Conservation (phyloP, 2,113 vertebrate genomes). For the Abramis brama region DNA sequence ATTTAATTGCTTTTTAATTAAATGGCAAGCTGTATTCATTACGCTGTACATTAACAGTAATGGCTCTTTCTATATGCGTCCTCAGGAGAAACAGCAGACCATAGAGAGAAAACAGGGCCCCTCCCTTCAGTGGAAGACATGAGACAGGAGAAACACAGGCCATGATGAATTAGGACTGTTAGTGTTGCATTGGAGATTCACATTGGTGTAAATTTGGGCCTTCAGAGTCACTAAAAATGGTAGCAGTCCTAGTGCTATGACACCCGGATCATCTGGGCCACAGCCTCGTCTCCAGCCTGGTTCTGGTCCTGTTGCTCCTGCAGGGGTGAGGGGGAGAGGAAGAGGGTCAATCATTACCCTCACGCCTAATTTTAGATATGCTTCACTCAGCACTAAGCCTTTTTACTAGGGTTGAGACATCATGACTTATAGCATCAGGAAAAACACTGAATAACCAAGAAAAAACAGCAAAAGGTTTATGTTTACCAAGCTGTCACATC, state of each 20-base stretch:
- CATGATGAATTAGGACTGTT: conserved; percentile 12
- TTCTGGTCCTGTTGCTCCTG: conserved; percentile 79
- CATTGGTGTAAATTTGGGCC: conserved; percentile 6
- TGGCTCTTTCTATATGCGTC: neutral
- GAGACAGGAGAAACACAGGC: neutral
- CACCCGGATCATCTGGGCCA: conserved; percentile 94
- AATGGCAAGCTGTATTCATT: conserved; percentile 10
- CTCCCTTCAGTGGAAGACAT: neutral
- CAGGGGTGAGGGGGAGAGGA: conserved; percentile 39
- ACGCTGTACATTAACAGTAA: conserved; percentile 19
- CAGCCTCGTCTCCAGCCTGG: conserved; percentile 87
- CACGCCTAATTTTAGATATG: conserved; percentile 14
- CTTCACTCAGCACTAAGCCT: conserved; percentile 20
- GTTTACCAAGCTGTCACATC: conserved; percentile 2
- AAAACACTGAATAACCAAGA: conserved; percentile 25
- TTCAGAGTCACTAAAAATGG: conserved; percentile 22
- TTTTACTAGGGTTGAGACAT: neutral
- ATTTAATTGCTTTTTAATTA: conserved; percentile 5
- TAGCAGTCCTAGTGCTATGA: conserved; percentile 77
- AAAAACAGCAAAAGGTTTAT: conserved; percentile 16
- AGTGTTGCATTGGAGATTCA: conserved; percentile 18
- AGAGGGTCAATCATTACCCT: conserved; percentile 31
- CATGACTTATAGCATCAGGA: neutral
- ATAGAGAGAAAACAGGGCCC: neutral
- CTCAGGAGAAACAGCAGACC: conserved; percentile 20